Percentiles rank a stretch among this genome's conserved stretches.
Evolutionary conservation across 2,113 vertebrate genomes (phyloP).

Genomic region (Tragelaphus scriptus): DNA sequence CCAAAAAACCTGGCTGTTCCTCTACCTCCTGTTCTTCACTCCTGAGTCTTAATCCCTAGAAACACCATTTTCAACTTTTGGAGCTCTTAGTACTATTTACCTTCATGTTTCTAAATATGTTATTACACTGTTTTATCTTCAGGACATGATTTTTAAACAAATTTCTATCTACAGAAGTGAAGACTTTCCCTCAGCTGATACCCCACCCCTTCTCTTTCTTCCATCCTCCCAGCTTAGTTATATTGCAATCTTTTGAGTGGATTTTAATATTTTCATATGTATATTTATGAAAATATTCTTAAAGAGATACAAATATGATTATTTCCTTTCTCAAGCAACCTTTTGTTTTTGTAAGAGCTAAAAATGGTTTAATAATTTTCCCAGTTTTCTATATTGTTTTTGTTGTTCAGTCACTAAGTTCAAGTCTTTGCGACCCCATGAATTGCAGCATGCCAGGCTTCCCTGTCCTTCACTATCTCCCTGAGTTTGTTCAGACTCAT

Average conservation of each 20-base stretch:
- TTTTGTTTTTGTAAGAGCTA: background rate
- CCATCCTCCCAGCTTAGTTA: background rate
- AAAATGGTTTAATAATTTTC: background rate
- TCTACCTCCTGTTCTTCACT: background rate
- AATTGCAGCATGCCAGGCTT: background rate
- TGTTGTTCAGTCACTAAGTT: background rate
- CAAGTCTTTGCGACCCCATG: background rate
- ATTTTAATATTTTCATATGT: conserved; percentile 22
- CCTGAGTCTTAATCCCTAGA: background rate
- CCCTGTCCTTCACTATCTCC: background rate
- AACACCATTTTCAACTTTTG: background rate
- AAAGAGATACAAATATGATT: background rate
- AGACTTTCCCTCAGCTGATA: background rate
- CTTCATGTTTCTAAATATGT: conserved; percentile 17
- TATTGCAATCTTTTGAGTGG: background rate
- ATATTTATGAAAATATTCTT: conserved; percentile 5
- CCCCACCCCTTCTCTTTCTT: background rate
- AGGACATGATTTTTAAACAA: background rate
- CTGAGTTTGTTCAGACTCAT: background rate
- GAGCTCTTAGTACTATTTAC: background rate
- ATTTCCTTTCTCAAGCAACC: background rate
- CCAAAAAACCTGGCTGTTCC: background rate
- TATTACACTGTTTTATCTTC: background rate
- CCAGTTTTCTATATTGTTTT: background rate
- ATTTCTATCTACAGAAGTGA: background rate